Percentiles rank a stretch among this genome's conserved stretches.
Conservation (phyloP, 2,888 invertebrate genomes). For the Pristionchus arcanus region DNA sequence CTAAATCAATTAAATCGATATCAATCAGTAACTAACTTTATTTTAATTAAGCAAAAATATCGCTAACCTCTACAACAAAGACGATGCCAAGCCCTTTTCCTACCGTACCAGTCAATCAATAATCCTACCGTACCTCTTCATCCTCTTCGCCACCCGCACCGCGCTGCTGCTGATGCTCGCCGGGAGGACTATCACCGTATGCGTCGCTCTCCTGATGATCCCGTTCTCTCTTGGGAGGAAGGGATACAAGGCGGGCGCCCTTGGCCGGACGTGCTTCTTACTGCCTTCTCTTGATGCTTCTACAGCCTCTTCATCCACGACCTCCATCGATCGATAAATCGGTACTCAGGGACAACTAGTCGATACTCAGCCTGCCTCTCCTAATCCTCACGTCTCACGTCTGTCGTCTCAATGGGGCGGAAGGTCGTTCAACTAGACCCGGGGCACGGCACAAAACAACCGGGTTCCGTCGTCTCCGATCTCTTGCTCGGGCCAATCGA, state of each 20-base stretch:
- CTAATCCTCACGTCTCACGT: neutral
- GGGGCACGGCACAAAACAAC: constrained; percentile 20
- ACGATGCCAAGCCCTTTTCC: neutral
- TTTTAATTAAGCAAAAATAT: too few relatives aligned
- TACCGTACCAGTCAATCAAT: constrained; percentile 16
- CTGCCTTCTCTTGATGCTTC: neutral
- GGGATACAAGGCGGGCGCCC: neutral
- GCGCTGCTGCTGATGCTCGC: constrained; percentile 10
- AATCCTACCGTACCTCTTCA: constrained; percentile 20
- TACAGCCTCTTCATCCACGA: neutral
- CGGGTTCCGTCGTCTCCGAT: neutral
- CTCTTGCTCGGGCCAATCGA: neutral
- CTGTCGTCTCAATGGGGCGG: neutral
- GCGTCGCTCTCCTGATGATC: constrained; percentile 35
- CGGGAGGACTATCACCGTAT: constrained; percentile 33
- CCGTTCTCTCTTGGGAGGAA: constrained; percentile 36
- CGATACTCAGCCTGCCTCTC: neutral
- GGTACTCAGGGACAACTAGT: too few relatives aligned
- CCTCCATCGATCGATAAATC: neutral
- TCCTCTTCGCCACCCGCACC: neutral
- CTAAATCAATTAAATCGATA: too few relatives aligned
- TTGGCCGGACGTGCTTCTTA: neutral
- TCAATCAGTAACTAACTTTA: too few relatives aligned
- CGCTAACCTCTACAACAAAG: too few relatives aligned
- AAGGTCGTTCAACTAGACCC: neutral